Conservation (phyloP, 2,888 invertebrate genomes). For the Cordylochernes scorpioides region DNA sequence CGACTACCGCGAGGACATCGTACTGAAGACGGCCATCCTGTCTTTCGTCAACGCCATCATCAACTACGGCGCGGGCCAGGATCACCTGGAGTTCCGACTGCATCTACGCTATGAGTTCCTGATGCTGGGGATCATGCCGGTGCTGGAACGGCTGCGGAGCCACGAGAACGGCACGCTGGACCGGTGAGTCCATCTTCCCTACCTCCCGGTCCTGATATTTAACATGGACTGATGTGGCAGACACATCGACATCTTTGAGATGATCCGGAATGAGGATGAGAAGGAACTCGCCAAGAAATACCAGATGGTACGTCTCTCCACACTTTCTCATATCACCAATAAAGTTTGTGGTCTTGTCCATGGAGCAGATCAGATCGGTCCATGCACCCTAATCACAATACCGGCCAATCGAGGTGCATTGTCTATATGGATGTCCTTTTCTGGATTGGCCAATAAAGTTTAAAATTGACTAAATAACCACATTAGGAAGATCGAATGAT, state of each 20-base stretch:
- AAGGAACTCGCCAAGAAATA: slow-evolving; percentile 68
- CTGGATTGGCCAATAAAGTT: too few relatives aligned
- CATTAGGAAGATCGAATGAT: too few relatives aligned
- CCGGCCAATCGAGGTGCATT: too few relatives aligned
- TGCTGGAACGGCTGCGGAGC: slow-evolving; percentile 67
- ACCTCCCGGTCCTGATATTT: too few relatives aligned
- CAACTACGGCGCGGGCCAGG: slow-evolving; percentile 79
- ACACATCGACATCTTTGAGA: slow-evolving; percentile 94
- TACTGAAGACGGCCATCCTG: slow-evolving; percentile 86
- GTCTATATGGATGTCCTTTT: too few relatives aligned
- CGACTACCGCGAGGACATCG: slow-evolving; percentile 73
- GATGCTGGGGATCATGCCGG: slow-evolving; percentile 85
- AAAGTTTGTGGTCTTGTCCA: too few relatives aligned
- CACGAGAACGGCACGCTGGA: slow-evolving; percentile 82
- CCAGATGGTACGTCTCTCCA: slow-evolving; percentile 45
- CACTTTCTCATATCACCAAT: too few relatives aligned
- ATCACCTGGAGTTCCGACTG: slow-evolving; percentile 61
- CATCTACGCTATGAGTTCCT: slow-evolving; percentile 84
- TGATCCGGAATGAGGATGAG: slow-evolving; percentile 88
- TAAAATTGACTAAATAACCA: too few relatives aligned
- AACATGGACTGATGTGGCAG: slow-evolving; percentile 22
- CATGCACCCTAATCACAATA: too few relatives aligned
- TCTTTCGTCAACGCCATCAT: slow-evolving; percentile 87
- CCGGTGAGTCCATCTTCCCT: slow-evolving; percentile 22
- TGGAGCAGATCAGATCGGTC: too few relatives aligned